Evolutionary conservation across 92 coral and sea anemone species (phyloP).

Genomic region (Epizoanthus stellaris): DNA sequence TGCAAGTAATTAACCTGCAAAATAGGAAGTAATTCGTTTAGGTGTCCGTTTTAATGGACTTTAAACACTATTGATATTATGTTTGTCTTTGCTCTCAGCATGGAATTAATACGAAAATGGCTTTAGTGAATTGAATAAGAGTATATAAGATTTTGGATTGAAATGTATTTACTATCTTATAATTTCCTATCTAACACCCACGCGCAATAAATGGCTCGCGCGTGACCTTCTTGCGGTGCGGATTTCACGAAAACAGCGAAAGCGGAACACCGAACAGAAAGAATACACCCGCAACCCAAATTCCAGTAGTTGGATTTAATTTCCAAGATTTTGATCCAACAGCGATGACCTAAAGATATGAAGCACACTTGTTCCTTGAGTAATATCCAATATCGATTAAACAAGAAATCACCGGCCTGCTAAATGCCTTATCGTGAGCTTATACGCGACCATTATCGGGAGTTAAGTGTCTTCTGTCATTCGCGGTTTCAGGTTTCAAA

Average conservation of each 20-base stretch:
- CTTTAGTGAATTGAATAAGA: constrained; percentile 35
- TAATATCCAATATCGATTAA: constrained; percentile 28
- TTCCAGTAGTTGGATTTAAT: constrained; percentile 36
- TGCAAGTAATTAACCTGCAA: constrained; percentile 24
- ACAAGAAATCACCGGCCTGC: constrained; percentile 15
- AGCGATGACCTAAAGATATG: constrained; percentile 40
- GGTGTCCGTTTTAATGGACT: constrained; percentile 34
- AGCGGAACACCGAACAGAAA: background rate
- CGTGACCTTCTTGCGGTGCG: constrained; percentile 11
- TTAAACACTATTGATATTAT: constrained; percentile 38
- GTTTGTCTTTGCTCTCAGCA: constrained; percentile 50
- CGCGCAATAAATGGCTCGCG: background rate
- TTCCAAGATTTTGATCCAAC: constrained; percentile 13
- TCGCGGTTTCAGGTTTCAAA: constrained; percentile 40
- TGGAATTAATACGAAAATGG: constrained; percentile 42
- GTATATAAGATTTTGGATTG: constrained; percentile 40
- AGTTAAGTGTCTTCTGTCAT: constrained; percentile 43
- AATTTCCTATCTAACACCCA: constrained; percentile 31
- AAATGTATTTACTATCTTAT: constrained; percentile 22
- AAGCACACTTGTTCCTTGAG: constrained; percentile 6
- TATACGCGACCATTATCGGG: constrained; percentile 14
- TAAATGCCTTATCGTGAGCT: constrained; percentile 36
- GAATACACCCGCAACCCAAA: background rate
- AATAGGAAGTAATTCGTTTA: constrained; percentile 30
- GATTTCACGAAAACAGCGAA: background rate